These are phyloP conservation scores for Synanthedon vespiformis DNA, from an alignment of 2,888 invertebrate species.

Conservation along the genomic window DNA sequence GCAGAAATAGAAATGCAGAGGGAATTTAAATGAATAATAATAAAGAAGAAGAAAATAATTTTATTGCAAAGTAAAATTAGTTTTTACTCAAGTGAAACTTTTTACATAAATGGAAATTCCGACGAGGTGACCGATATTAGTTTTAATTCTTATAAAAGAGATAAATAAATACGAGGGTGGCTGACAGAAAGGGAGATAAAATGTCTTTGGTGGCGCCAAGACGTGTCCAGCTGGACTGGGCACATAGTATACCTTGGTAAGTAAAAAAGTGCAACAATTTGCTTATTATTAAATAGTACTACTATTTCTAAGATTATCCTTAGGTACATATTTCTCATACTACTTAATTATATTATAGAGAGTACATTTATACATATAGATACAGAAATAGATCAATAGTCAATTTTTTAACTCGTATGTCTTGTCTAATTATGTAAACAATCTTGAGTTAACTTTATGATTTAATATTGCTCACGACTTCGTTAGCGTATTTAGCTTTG, in stretches of 20 bases:
- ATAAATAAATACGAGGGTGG: constrained; percentile 9
- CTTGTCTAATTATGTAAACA: too few species aligned
- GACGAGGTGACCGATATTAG: constrained; percentile 1
- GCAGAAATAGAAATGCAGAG: neutral
- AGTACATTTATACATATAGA: too few species aligned
- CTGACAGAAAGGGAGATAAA: constrained; percentile 14
- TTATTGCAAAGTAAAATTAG: neutral
- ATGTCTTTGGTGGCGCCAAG: constrained; percentile 62
- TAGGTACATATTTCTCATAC: too few species aligned
- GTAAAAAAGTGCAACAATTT: constrained; percentile 7
- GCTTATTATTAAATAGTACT: too few species aligned
- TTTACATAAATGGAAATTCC: constrained; percentile 3
- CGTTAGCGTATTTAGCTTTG: too few species aligned
- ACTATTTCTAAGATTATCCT: too few species aligned
- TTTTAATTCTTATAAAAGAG: constrained; percentile 1
- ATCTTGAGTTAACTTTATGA: too few species aligned
- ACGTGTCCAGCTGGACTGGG: constrained; percentile 56
- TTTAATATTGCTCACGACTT: too few species aligned
- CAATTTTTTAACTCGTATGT: too few species aligned
- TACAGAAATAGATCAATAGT: too few species aligned
- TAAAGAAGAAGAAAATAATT: neutral
- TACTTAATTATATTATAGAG: too few species aligned
- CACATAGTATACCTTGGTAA: constrained; percentile 56
- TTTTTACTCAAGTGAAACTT: neutral
- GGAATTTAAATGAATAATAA: neutral